Evolutionary conservation across 2,888 invertebrate genomes (phyloP).

Genomic region (Formica aserva): DNA sequence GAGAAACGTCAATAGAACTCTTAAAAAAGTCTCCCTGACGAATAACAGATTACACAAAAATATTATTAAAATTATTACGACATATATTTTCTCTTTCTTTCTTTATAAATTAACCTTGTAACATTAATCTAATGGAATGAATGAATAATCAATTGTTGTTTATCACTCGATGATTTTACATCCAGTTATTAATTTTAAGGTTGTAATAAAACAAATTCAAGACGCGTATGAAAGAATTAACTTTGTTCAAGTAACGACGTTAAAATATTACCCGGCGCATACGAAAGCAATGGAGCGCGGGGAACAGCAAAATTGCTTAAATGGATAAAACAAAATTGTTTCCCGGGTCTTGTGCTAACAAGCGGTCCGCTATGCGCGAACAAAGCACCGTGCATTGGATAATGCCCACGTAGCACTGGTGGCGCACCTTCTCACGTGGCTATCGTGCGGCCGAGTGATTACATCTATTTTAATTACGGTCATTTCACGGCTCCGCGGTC

Average conservation of each 20-base stretch:
- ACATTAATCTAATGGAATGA: not conserved
- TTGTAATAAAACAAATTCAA: not conserved
- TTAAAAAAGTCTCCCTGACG: not conserved
- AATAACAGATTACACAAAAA: not conserved
- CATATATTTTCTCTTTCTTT: not conserved
- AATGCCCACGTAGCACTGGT: slow-evolving; percentile 24
- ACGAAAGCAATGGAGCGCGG: slow-evolving; percentile 36
- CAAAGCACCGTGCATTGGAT: slow-evolving; percentile 35
- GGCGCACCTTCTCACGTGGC: slow-evolving; percentile 10
- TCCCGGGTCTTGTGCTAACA: slow-evolving; percentile 26
- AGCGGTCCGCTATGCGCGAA: not conserved
- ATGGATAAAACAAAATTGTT: slow-evolving; percentile 50
- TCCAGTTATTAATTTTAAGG: not conserved
- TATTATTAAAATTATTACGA: not conserved
- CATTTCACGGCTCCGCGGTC: slow-evolving; percentile 61
- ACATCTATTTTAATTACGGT: slow-evolving; percentile 76
- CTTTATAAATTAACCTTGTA: not conserved
- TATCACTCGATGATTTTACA: not conserved
- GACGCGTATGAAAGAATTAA: not conserved
- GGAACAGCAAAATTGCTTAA: slow-evolving; percentile 36
- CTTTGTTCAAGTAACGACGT: slow-evolving; percentile 10
- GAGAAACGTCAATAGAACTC: not conserved
- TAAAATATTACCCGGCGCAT: slow-evolving; percentile 34
- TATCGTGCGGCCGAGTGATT: slow-evolving; percentile 58
- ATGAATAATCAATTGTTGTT: not conserved